Evolutionary conservation across 2,113 vertebrate species (phyloP).

Genomic region (Etia nguti): DNA sequence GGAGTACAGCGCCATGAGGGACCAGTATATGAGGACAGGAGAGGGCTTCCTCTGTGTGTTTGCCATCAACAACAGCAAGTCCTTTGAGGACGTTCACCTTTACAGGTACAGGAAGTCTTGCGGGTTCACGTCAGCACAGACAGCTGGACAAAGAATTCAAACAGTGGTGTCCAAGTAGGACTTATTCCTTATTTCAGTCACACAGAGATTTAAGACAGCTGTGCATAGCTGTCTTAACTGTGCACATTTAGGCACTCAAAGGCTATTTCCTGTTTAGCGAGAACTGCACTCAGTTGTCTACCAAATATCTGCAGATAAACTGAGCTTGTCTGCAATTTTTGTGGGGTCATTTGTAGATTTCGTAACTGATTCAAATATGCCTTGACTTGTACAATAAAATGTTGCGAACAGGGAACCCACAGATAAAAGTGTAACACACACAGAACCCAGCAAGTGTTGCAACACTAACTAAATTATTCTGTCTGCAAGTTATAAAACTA

Average conservation of each 20-base stretch:
- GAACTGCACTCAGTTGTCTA: background rate
- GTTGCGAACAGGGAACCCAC: background rate
- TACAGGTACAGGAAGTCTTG: slow-evolving; percentile 68
- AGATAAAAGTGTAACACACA: background rate
- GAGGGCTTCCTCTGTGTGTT: slow-evolving; percentile 88
- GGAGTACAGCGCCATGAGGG: slow-evolving; percentile 82
- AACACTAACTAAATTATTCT: background rate
- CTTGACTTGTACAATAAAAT: background rate
- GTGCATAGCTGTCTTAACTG: background rate
- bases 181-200: background rate
- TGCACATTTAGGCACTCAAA: background rate
- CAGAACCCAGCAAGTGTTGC: background rate
- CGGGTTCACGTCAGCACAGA: background rate
- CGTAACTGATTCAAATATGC: background rate
- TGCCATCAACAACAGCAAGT: slow-evolving; percentile 83
- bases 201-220: background rate
- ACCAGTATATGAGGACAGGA: slow-evolving; percentile 84
- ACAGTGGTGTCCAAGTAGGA: background rate
- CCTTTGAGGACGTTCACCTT: slow-evolving; percentile 82
- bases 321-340: background rate
- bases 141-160: background rate
- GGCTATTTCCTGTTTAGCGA: background rate
- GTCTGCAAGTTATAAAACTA: background rate
- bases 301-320: background rate
- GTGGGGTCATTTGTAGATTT: background rate